These are phyloP conservation scores for Gonocerus acuteangulatus DNA, from an alignment of 2,888 invertebrate genomes.

Conservation along the genomic window DNA sequence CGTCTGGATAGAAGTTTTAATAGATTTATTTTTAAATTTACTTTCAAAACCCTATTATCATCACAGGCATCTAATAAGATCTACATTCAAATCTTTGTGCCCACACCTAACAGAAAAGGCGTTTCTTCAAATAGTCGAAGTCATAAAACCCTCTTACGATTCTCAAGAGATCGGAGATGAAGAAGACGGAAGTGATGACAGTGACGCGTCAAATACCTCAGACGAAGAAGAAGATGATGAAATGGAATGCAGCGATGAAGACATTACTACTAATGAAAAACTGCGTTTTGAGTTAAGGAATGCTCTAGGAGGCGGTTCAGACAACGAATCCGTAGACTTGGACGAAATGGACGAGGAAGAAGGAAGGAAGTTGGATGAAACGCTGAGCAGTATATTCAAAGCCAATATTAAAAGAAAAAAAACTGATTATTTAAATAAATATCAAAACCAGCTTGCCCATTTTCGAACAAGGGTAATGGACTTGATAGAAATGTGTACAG, in stretches of 20 bases:
- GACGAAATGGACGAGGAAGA: constrained; percentile 22
- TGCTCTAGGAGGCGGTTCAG: constrained; percentile 1
- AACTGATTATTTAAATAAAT: background rate
- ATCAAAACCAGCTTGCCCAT: constrained; percentile 8
- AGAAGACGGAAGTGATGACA: background rate
- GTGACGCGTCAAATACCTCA: background rate
- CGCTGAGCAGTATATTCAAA: constrained; percentile 9
- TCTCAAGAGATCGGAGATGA: background rate
- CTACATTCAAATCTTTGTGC: constrained; percentile 12
- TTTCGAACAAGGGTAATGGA: constrained; percentile 19
- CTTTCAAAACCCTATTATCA: constrained; percentile 22
- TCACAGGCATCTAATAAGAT: constrained; percentile 13
- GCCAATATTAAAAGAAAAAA: constrained; percentile 11
- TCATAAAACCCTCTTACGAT: constrained; percentile 18
- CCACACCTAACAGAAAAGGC: constrained; percentile 4
- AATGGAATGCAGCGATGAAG: background rate
- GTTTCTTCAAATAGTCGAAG: constrained; percentile 17
- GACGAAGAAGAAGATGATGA: constrained; percentile 15
- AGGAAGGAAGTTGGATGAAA: constrained; percentile 5
- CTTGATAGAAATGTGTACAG: constrained; percentile 15
- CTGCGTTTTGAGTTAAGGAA: constrained; percentile 14
- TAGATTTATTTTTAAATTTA: constrained; percentile 23
- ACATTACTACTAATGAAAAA: constrained; percentile 5
- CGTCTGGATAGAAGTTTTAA: constrained; percentile 20
- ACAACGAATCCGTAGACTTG: constrained; percentile 10